These are phyloP conservation scores for Stenotaenia linearis DNA, from an alignment of 2,888 invertebrate genomes.

Conservation along the genomic window DNA sequence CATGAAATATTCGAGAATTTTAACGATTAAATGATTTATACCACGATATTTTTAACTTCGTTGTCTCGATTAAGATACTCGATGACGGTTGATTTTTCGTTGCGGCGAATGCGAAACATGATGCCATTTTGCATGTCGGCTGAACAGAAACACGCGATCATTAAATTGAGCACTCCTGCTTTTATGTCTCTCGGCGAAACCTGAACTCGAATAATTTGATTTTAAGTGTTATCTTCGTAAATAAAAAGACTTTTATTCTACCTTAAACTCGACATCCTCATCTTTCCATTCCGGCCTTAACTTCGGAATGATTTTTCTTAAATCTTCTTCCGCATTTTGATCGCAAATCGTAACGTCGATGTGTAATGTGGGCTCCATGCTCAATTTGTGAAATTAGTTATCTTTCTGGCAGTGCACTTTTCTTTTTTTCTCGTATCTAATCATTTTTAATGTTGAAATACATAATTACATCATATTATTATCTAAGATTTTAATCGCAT, in stretches of 20 bases:
- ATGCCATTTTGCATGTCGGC: neutral
- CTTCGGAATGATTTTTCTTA: neutral
- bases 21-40: too few species aligned
- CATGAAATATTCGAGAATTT: too few species aligned
- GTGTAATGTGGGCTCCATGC: neutral
- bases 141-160: neutral
- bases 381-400: neutral
- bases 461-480: too few species aligned
- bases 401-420: too few species aligned
- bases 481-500: too few species aligned
- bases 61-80: neutral
- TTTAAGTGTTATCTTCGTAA: neutral
- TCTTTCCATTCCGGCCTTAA: neutral
- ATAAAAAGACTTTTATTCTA: too few species aligned
- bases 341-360: neutral
- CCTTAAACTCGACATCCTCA: neutral
- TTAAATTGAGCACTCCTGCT: neutral
- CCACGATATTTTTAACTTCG: neutral
- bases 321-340: neutral
- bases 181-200: neutral
- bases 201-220: neutral
- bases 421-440: neutral
- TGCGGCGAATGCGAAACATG: neutral
- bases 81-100: neutral
- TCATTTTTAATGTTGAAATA: too few species aligned